Conservation (phyloP, 2,888 invertebrate species). For the Spodoptera exigua region DNA sequence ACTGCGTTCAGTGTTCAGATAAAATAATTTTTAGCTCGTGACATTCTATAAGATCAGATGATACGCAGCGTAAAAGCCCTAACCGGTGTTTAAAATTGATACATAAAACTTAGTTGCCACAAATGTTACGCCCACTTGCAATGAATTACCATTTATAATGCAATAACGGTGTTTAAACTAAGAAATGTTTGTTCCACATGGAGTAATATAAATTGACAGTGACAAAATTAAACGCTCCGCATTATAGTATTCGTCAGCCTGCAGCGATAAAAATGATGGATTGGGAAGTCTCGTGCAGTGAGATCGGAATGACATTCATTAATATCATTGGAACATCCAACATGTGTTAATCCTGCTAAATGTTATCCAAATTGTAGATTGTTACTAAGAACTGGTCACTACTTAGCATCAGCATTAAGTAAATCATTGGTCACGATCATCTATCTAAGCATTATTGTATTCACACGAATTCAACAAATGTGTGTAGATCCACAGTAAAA, state of each 20-base stretch:
- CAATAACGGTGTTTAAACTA: slow-evolving; percentile 38
- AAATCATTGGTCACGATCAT: slow-evolving; percentile 60
- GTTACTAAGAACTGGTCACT: slow-evolving; percentile 31
- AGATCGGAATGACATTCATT: slow-evolving; percentile 6
- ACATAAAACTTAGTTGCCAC: slow-evolving; percentile 53
- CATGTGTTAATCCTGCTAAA: slow-evolving; percentile 37
- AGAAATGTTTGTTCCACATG: slow-evolving; percentile 42
- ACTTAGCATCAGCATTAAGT: slow-evolving; percentile 44
- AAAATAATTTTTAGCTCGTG: slow-evolving; percentile 61
- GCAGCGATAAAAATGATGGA: slow-evolving; percentile 42
- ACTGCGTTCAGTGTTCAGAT: slow-evolving; percentile 70
- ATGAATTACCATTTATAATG: slow-evolving; percentile 47
- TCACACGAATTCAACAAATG: slow-evolving; percentile 54
- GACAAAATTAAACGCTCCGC: slow-evolving; percentile 44
- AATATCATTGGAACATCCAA: slow-evolving; percentile 21
- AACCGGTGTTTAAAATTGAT: slow-evolving; percentile 49
- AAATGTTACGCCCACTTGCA: slow-evolving; percentile 36
- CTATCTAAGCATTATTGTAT: slow-evolving; percentile 56
- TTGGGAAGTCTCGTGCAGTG: slow-evolving; percentile 1
- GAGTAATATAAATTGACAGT: slow-evolving; percentile 41
- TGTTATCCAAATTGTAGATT: slow-evolving; percentile 34
- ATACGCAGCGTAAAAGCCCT: slow-evolving; percentile 47
- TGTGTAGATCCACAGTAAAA: slow-evolving; percentile 40
- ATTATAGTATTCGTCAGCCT: slow-evolving; percentile 45
- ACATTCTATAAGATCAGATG: slow-evolving; percentile 59